Evolutionary conservation across 2,113 vertebrate genomes (phyloP), one percentile per base, ranked within the genome.

Genomic region (Festucalex cinctus): DNA sequence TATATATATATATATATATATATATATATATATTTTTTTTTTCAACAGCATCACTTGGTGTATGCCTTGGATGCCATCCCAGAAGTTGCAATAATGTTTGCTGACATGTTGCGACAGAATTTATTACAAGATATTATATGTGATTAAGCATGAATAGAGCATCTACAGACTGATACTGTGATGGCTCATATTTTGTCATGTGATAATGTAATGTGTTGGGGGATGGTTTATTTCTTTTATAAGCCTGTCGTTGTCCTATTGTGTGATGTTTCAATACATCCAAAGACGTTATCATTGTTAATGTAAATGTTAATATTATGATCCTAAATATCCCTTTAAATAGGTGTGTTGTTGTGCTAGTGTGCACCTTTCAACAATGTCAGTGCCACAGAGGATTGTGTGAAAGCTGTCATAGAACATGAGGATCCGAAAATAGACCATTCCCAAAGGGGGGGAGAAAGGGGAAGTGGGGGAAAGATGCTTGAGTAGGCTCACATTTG

Each of bases 401-500:
- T 83, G 84, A 86, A 86, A 86, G 75, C 83, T 86, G 84, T 88
- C 88, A 87, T 62, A 82, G 75, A 82, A 83, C 82, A 86, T 87
- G 83, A 86, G 76, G 68, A 74, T 86, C 84, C 64, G 69, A 78
- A 88, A 88, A 90, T 88, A 90, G 81, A 83, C 63, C 24, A 44
- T 77, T 60, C 82, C 76, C 76, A 80, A 78, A 73, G 74, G 63
- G 80, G 79, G 76, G 70, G 51, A 61, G 20, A 53, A 66, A 60
- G 14, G 41, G 46, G 24, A 20, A 8, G n/a, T 44, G 26, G 65
- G 44, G 68, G 41, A 56, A 49, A 70, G 59, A 65, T 49, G 62
- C 43, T 26, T 41, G 60, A 68, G 49, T 43, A 24, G 53, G 46
- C 72, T 77, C 74, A 83, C 68, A 78, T 75, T 71, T 80, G 53